Evolutionary conservation across 2,797 vertebrate genomes (phyloP).

Genomic region (Lepilemur ruficaudatus): DNA sequence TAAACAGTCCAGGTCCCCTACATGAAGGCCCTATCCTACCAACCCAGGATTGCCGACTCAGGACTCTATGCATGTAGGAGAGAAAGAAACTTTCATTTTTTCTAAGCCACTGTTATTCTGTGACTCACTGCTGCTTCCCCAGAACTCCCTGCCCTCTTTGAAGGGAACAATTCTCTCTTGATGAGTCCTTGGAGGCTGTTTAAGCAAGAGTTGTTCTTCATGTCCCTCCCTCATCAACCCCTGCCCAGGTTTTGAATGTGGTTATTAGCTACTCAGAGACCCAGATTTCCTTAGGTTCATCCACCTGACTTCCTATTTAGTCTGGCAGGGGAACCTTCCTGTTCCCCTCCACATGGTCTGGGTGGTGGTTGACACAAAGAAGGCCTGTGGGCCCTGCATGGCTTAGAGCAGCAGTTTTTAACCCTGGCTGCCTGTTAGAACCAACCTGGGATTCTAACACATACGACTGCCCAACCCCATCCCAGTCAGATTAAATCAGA

Average conservation of each 20-base stretch:
- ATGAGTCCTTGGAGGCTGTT: neutral
- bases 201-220: neutral
- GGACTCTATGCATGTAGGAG: neutral
- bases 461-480: neutral
- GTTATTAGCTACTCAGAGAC: neutral
- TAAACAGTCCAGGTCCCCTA: neutral
- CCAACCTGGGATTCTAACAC: neutral
- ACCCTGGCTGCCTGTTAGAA: neutral
- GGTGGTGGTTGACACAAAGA: neutral
- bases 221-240: neutral
- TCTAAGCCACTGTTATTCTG: neutral
- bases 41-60: neutral
- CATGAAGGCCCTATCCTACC: neutral
- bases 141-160: neutral
- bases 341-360: neutral
- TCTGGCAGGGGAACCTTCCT: neutral
- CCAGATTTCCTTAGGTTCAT: neutral
- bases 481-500: neutral
- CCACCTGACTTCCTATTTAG: neutral
- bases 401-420: neutral
- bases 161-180: neutral
- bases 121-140: neutral
- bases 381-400: neutral
- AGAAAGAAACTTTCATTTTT: neutral
- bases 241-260: neutral